Conservation (phyloP, 2,113 vertebrate genomes). For the Arenaria interpres region DNA sequence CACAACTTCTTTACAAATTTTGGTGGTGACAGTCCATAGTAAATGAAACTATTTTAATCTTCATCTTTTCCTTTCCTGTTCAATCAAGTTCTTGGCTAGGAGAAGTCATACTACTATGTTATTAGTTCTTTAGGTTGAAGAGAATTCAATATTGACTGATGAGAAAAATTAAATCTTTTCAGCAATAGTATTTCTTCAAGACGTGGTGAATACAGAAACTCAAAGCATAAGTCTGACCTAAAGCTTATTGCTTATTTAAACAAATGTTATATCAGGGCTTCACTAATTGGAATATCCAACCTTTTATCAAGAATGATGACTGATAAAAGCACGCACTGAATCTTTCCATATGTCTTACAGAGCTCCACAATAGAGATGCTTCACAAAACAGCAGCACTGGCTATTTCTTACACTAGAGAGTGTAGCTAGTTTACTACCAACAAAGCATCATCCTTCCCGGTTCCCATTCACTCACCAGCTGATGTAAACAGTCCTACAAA, state of each 20-base stretch:
- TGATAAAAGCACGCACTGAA: background rate
- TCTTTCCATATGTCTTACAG: background rate
- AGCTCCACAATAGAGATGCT: background rate
- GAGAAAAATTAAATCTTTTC: background rate
- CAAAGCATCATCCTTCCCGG: background rate
- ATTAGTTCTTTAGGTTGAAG: background rate
- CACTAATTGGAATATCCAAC: background rate
- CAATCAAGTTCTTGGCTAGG: background rate
- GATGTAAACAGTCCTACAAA: background rate
- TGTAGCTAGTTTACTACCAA: background rate
- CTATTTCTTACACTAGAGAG: background rate
- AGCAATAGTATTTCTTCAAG: background rate
- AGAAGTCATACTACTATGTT: background rate
- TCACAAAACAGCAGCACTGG: background rate
- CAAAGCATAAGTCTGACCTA: background rate
- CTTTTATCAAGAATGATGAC: background rate
- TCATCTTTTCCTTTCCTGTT: background rate
- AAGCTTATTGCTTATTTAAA: background rate
- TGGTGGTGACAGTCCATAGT: background rate
- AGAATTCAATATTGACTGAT: background rate
- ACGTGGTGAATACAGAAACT: fast-evolving
- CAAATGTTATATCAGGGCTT: background rate
- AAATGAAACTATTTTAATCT: background rate
- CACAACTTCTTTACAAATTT: background rate
- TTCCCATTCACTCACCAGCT: background rate